Conservation (phyloP, 2,113 vertebrate genomes). For the Bujurquina vittata region DNA sequence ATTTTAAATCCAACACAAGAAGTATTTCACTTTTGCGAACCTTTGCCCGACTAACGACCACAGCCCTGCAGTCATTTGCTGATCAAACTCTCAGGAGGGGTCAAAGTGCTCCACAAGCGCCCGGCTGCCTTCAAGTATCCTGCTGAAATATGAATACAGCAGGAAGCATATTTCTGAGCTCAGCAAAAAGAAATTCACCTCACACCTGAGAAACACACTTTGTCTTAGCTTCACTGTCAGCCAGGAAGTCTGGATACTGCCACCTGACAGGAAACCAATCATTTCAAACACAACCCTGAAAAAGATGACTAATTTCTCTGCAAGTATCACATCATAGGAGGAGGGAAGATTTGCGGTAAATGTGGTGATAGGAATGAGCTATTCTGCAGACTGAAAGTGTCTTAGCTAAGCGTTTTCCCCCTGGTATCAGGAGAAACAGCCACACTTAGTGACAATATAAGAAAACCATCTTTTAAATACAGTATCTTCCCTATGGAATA, state of each 20-base stretch:
- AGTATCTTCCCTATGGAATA: not conserved
- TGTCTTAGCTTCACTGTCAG: not conserved
- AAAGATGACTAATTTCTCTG: constrained; percentile 33
- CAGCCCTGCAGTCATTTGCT: constrained; percentile 59
- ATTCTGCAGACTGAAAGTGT: not conserved
- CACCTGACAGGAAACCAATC: constrained; percentile 28
- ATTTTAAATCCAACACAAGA: not conserved
- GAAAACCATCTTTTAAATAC: not conserved
- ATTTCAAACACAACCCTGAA: not conserved
- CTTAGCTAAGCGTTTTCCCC: not conserved
- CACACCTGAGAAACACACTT: constrained; percentile 5
- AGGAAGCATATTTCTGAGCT: constrained; percentile 19
- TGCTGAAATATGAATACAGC: constrained; percentile 10
- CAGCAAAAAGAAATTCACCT: constrained; percentile 39
- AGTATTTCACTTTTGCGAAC: constrained; percentile 10
- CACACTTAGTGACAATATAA: not conserved
- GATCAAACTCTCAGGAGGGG: constrained; percentile 57
- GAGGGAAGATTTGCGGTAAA: not conserved
- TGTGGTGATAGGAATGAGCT: not conserved
- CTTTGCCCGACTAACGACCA: constrained; percentile 24
- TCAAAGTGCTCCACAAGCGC: constrained; percentile 75
- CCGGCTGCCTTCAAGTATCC: constrained; percentile 1
- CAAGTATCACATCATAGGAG: not conserved
- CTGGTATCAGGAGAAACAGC: not conserved
- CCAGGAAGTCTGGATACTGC: constrained; percentile 38